Percentiles rank a stretch among this genome's conserved stretches.
These are phyloP conservation scores for Caenorhabditis virilis DNA, from an alignment of 2,888 invertebrate genomes.

Conservation along the genomic window DNA sequence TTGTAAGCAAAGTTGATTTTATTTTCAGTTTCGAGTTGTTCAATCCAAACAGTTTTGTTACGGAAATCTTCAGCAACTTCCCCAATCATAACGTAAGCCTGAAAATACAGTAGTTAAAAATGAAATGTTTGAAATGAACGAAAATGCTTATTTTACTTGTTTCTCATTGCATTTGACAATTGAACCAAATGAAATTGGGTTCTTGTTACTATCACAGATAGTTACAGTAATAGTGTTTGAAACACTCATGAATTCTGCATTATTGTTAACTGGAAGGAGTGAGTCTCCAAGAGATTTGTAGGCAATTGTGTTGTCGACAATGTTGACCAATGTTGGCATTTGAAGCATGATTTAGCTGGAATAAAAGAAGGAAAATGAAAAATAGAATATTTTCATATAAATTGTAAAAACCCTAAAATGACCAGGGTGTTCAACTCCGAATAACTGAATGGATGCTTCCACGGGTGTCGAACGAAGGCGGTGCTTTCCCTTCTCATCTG, in stretches of 20 bases:
- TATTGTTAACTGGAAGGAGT: slow-evolving; percentile 64
- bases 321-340: slow-evolving; percentile 20
- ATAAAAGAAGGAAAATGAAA: background rate
- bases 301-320: slow-evolving; percentile 40
- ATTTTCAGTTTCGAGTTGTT: slow-evolving; percentile 38
- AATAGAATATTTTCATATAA: background rate
- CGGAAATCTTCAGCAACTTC: slow-evolving; percentile 54
- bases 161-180: slow-evolving; percentile 51
- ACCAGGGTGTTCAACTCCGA: too few species aligned
- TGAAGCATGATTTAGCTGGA: slow-evolving; percentile 36
- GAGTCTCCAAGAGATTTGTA: slow-evolving; percentile 50
- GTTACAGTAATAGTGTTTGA: slow-evolving; percentile 54
- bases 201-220: slow-evolving; percentile 46
- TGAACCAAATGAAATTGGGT: slow-evolving; percentile 62
- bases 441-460: too few species aligned
- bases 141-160: slow-evolving; percentile 48
- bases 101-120: slow-evolving; percentile 7
- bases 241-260: slow-evolving; percentile 48
- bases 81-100: slow-evolving; percentile 62
- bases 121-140: too few species aligned
- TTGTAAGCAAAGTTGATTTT: slow-evolving; percentile 44
- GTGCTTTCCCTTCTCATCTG: background rate
- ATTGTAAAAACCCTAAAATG: too few species aligned
- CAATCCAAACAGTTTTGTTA: slow-evolving; percentile 51
- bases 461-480: too few species aligned